These are phyloP conservation scores for Hyphantria cunea DNA, from an alignment of 1,140 invertebrate genomes.

Conservation along the genomic window DNA sequence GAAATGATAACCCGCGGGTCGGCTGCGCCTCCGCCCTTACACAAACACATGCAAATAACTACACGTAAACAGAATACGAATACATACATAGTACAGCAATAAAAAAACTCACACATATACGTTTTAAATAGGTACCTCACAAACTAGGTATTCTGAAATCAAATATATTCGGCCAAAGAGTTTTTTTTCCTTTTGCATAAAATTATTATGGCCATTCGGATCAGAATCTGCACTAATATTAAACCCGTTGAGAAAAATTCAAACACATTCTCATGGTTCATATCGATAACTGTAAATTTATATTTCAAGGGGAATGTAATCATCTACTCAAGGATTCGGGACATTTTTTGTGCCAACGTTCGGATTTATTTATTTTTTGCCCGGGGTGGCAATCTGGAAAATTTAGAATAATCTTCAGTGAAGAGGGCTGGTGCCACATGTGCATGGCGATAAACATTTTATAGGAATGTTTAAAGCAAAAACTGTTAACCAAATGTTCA, in stretches of 20 bases:
- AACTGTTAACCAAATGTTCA: conserved; percentile 72
- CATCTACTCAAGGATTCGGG: conserved; percentile 65
- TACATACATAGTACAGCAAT: conserved; percentile 24
- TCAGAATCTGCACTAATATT: too few species aligned
- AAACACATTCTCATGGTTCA: conserved; percentile 23
- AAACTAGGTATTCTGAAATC: too few species aligned
- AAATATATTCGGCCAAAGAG: too few species aligned
- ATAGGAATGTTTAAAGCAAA: conserved; percentile 75
- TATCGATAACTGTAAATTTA: conserved; percentile 57
- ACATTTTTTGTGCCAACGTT: conserved; percentile 61
- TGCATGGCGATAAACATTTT: conserved; percentile 77
- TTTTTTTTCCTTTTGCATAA: too few species aligned
- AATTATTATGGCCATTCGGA: too few species aligned
- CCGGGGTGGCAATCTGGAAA: conserved; percentile 78
- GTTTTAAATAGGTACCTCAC: background rate
- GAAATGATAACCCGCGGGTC: conserved; percentile 79
- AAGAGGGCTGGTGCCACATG: conserved; percentile 63
- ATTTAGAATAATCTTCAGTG: conserved; percentile 73
- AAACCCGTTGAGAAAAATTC: background rate
- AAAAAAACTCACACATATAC: conserved; percentile 30
- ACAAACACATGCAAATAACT: conserved; percentile 49
- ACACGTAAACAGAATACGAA: conserved; percentile 25
- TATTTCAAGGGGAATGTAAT: conserved; percentile 63
- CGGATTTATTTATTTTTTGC: conserved; percentile 74
- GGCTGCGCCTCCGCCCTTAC: conserved; percentile 44